Percentiles rank a stretch among this genome's conserved stretches.
Evolutionary conservation across 1,140 invertebrate species (phyloP).

Genomic region (Eupeodes corollae): DNA sequence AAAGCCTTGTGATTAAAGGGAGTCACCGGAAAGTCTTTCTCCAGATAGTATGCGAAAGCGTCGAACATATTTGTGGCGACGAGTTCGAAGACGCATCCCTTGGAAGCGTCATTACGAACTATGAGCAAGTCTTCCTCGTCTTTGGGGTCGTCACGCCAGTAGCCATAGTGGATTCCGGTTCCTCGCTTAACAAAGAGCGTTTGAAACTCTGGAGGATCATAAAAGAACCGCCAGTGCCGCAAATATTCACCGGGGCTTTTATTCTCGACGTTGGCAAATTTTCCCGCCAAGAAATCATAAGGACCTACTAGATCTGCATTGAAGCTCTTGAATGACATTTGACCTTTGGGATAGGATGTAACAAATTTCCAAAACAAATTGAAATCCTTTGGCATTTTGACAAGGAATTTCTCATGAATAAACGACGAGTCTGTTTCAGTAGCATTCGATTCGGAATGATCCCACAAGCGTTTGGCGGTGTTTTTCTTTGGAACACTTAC

Average conservation of each 20-base stretch:
- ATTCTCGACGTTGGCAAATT: constrained; percentile 45
- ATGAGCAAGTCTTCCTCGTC: constrained; percentile 60
- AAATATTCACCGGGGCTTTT: constrained; percentile 52
- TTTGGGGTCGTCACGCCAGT: constrained; percentile 73
- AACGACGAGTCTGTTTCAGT: constrained; percentile 11
- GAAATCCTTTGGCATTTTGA: constrained; percentile 83
- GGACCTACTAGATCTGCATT: constrained; percentile 72
- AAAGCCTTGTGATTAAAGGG: constrained; percentile 54
- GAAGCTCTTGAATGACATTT: constrained; percentile 48
- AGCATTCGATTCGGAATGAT: no score
- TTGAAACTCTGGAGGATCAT: constrained; percentile 89
- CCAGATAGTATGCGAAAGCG: constrained; percentile 55
- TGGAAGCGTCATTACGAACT: constrained; percentile 56
- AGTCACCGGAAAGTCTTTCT: constrained; percentile 49
- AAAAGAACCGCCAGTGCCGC: constrained; percentile 81
- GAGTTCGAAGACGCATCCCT: constrained; percentile 54
- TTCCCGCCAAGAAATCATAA: constrained; percentile 67
- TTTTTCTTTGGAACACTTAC: no score
- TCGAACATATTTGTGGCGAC: constrained; percentile 78
- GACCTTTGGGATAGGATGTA: constrained; percentile 39
- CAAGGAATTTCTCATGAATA: constrained; percentile 65
- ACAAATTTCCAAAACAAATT: constrained; percentile 76
- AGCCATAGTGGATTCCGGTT: constrained; percentile 72
- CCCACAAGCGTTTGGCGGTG: no score
- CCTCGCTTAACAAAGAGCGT: constrained; percentile 58